Conservation (phyloP, 2,797 vertebrate species). For the Myiotriccus ornatus region DNA sequence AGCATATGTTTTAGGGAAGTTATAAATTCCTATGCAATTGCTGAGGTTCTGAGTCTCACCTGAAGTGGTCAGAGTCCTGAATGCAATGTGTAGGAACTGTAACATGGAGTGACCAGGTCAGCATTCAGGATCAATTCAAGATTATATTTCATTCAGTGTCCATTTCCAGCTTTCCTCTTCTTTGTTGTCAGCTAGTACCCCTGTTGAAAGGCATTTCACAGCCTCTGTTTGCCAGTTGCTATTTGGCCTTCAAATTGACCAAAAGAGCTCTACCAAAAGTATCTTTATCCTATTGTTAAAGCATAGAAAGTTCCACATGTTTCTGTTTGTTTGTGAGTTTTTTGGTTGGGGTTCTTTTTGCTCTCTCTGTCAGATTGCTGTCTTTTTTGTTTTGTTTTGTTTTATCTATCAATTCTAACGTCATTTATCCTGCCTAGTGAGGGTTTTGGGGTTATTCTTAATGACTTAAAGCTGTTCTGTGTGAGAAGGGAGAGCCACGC, state of each 20-base stretch:
- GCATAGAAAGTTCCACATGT: neutral
- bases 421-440: neutral
- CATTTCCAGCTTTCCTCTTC: neutral
- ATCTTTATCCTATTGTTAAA: neutral
- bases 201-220: neutral
- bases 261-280: neutral
- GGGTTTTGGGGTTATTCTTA: neutral
- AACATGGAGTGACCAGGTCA: neutral
- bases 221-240: neutral
- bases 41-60: neutral
- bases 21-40: neutral
- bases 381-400: neutral
- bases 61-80: neutral
- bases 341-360: neutral
- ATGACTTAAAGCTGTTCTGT: conserved; percentile 45
- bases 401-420: neutral
- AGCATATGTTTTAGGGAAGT: neutral
- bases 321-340: neutral
- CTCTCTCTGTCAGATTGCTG: neutral
- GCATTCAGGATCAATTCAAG: neutral
- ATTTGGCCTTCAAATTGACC: neutral
- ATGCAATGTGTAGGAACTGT: neutral
- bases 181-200: neutral
- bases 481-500: neutral
- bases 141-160: neutral